A percentile compares a stretch with the other conserved stretches of the same genome.
Conservation (phyloP, 2,888 invertebrate species). For the Prostheceraeus crozeri region DNA sequence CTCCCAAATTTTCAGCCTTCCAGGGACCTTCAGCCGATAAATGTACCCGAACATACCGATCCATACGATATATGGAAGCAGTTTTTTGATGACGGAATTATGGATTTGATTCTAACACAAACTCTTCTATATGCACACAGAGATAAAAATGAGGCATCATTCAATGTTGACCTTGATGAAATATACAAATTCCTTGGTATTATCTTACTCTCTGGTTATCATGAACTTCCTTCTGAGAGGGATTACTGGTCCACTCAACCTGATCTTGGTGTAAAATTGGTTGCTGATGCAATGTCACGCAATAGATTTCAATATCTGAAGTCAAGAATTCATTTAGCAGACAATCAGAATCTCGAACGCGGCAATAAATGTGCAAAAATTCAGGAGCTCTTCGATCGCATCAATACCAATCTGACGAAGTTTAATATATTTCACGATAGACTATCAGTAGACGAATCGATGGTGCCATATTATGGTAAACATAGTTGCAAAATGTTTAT, state of each 20-base stretch:
- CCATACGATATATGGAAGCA: constrained; percentile 7
- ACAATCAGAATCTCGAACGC: constrained; percentile 25
- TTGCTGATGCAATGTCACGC: constrained; percentile 26
- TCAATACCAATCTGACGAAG: not conserved
- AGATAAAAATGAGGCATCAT: constrained; percentile 3
- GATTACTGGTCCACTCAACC: constrained; percentile 29
- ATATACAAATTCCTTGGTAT: constrained; percentile 10
- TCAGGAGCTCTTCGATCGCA: not conserved
- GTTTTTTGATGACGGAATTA: constrained; percentile 12
- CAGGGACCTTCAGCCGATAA: no score
- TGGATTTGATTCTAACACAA: constrained; percentile 5
- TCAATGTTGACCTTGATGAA: constrained; percentile 6
- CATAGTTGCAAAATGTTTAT: constrained; percentile 26
- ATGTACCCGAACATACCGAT: constrained; percentile 3
- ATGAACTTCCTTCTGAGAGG: constrained; percentile 27
- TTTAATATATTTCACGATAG: not conserved
- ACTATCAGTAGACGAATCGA: constrained; percentile 6
- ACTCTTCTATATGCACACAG: constrained; percentile 15
- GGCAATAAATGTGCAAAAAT: constrained; percentile 30
- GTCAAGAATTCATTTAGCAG: constrained; percentile 27
- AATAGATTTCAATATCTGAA: constrained; percentile 27
- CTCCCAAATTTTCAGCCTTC: no score
- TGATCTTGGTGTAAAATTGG: constrained; percentile 29
- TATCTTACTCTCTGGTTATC: constrained; percentile 18
- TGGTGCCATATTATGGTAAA: constrained; percentile 30